Evolutionary conservation across 1,140 invertebrate species (phyloP).

Genomic region (Aphelenchoides fujianensis): DNA sequence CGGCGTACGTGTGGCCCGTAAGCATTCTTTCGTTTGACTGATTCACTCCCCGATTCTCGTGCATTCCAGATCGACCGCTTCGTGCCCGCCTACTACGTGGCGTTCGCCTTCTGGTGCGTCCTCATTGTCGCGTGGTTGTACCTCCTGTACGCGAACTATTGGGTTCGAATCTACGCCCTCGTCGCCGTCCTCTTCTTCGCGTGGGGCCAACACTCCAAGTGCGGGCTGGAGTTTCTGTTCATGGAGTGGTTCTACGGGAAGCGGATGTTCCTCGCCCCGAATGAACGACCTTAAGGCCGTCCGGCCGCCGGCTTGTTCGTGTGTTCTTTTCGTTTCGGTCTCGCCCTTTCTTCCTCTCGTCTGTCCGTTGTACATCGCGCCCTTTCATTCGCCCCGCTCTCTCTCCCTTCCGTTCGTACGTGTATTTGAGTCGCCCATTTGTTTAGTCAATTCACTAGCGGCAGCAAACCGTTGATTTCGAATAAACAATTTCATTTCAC

Average conservation of each 20-base stretch:
- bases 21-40: constrained; percentile 22
- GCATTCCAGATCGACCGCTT: constrained; percentile 38
- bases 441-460: no score
- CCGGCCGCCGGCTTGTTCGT: no score
- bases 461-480: no score
- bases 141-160: constrained; percentile 24
- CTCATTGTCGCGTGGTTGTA: constrained; percentile 44
- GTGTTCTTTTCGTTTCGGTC: no score
- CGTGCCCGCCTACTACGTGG: constrained; percentile 38
- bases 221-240: constrained; percentile 50
- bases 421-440: no score
- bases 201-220: constrained; percentile 22
- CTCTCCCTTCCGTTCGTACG: no score
- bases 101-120: constrained; percentile 48
- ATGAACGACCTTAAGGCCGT: constrained; percentile 12
- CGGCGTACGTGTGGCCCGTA: constrained; percentile 50
- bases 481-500: no score
- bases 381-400: no score
- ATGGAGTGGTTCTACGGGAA: constrained; percentile 49
- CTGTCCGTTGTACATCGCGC: no score
- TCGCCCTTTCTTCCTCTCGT: no score
- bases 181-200: constrained; percentile 34
- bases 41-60: constrained; percentile 7
- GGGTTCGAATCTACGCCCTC: constrained; percentile 36
- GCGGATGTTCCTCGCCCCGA: constrained; percentile 23